phyloP scores from a whole-genome alignment of 2,113 vertebrate genomes.

The Morone saxatilis region DNA sequence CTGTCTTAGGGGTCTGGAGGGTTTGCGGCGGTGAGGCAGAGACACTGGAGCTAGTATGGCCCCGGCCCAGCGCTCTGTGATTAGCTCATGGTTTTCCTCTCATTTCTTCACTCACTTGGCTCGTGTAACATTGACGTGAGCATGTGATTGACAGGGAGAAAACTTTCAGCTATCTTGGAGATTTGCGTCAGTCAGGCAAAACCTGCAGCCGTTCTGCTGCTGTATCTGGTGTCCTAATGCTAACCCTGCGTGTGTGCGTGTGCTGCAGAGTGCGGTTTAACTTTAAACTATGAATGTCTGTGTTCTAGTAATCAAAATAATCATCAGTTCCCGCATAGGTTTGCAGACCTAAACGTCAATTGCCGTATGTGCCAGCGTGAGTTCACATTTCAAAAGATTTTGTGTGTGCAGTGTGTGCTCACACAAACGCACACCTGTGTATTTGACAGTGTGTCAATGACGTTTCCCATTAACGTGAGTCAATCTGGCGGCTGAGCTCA shows the following conservation, averaged over 20 bases:
- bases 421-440: slow-evolving; percentile 16
- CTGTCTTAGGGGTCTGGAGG: slow-evolving; percentile 3
- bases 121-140: slow-evolving; percentile 17
- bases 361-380: background rate
- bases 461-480: slow-evolving; percentile 47
- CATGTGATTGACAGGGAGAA: slow-evolving; percentile 65
- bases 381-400: slow-evolving; percentile 15
- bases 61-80: slow-evolving; percentile 15
- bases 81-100: slow-evolving; percentile 67
- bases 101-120: slow-evolving; percentile 66
- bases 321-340: slow-evolving; percentile 26
- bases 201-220: slow-evolving; percentile 44
- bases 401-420: background rate
- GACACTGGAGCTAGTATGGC: slow-evolving; percentile 38
- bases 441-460: slow-evolving; percentile 36
- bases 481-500: slow-evolving; percentile 52
- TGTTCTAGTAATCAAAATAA: slow-evolving; percentile 35
- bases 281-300: background rate
- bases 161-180: slow-evolving; percentile 45
- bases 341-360: slow-evolving; percentile 7
- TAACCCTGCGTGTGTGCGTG: slow-evolving; percentile 10
- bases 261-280: background rate
- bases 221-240: slow-evolving; percentile 41
- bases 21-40: slow-evolving; percentile 37
- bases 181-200: slow-evolving; percentile 63